A percentile compares a stretch with the other conserved stretches of the same genome.
phyloP scores from a whole-genome alignment of 2,888 invertebrate species.

The Troides helena region DNA sequence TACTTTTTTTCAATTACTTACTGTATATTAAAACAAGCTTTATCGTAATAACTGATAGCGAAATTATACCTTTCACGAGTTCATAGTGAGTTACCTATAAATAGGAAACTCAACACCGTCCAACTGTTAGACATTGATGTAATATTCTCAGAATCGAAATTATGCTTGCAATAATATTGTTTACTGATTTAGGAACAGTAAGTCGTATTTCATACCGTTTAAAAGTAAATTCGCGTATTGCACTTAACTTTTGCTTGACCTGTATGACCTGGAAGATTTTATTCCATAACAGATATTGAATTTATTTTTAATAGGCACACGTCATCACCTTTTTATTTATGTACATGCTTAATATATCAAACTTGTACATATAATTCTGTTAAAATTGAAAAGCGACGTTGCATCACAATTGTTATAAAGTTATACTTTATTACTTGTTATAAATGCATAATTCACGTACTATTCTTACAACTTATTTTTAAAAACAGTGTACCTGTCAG shows the following conservation, averaged over 20 bases:
- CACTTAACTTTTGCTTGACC: conserved; percentile 18
- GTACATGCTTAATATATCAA: neutral
- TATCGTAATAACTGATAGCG: conserved; percentile 17
- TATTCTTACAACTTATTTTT: no score
- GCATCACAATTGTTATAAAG: no score
- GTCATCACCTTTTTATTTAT: neutral
- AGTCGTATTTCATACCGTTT: conserved; percentile 33
- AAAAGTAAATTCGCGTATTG: conserved; percentile 15
- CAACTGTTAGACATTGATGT: conserved; percentile 53
- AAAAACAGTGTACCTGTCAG: no score
- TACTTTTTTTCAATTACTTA: neutral
- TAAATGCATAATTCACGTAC: no score
- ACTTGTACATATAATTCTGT: neutral
- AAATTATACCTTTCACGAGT: conserved; percentile 31
- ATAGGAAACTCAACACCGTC: conserved; percentile 62
- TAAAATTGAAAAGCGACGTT: neutral
- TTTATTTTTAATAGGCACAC: neutral
- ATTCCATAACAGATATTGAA: neutral
- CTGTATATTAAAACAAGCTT: conserved; percentile 1
- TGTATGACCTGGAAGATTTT: conserved; percentile 9
- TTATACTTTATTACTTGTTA: no score
- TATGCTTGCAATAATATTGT: conserved; percentile 56
- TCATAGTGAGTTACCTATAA: conserved; percentile 44
- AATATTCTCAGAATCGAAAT: conserved; percentile 65
- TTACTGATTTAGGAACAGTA: conserved; percentile 42